Percentiles rank a stretch among this genome's conserved stretches.
Conservation (phyloP, 2,888 invertebrate species). For the Apamea epomidion region DNA sequence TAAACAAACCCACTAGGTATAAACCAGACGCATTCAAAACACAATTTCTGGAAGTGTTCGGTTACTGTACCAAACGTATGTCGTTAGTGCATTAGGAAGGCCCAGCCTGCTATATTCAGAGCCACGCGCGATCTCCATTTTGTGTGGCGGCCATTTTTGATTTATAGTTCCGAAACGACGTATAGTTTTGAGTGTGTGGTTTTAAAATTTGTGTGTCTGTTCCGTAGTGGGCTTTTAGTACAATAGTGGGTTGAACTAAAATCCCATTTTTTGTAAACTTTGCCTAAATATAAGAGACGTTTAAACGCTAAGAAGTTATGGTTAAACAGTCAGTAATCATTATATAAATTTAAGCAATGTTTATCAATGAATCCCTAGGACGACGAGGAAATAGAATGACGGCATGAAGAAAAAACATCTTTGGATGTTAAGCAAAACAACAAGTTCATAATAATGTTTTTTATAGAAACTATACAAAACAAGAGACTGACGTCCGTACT, state of each 20-base stretch:
- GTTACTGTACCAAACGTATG: conserved; percentile 54
- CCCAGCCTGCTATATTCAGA: conserved; percentile 60
- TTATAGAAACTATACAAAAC: not conserved
- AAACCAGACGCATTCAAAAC: conserved; percentile 31
- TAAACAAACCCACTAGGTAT: not conserved
- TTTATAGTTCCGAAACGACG: conserved; percentile 60
- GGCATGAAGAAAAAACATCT: not conserved
- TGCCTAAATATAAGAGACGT: too few species aligned
- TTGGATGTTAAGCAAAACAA: not conserved
- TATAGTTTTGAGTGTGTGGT: conserved; percentile 24
- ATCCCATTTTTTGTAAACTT: not conserved
- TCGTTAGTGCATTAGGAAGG: conserved; percentile 60
- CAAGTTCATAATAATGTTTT: not conserved
- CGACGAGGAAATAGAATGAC: not conserved
- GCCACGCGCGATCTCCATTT: conserved; percentile 64
- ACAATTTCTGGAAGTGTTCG: conserved; percentile 41
- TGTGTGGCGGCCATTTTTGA: conserved; percentile 60
- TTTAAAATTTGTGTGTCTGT: conserved; percentile 28
- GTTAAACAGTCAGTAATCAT: not conserved
- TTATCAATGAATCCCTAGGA: not conserved
- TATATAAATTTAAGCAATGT: not conserved
- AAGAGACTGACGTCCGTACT: not conserved
- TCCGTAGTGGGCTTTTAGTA: not conserved
- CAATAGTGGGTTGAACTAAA: not conserved
- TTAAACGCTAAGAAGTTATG: not conserved